Evolutionary conservation across 1,140 invertebrate genomes (phyloP).

Genomic region (Colletes latitarsis): DNA sequence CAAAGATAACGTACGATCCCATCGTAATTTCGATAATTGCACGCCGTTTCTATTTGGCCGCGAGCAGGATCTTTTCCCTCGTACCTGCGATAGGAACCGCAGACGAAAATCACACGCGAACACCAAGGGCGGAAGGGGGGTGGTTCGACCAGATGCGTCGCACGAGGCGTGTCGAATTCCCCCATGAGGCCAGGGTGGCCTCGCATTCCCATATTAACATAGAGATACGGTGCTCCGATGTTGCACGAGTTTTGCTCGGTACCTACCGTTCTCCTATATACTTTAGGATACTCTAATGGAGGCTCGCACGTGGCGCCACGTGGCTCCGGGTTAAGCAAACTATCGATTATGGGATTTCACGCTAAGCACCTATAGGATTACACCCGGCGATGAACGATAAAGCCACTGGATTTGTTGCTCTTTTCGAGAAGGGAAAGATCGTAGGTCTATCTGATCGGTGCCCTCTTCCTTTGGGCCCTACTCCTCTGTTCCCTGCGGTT

Average conservation of each 20-base stretch:
- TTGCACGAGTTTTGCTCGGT: constrained; percentile 44
- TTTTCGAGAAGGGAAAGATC: constrained; percentile 66
- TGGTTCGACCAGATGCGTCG: constrained; percentile 62
- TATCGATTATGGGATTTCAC: constrained; percentile 81
- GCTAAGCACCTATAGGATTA: constrained; percentile 81
- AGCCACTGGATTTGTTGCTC: constrained; percentile 80
- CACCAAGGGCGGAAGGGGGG: not conserved
- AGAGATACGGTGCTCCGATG: constrained; percentile 74
- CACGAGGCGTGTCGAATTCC: constrained; percentile 76
- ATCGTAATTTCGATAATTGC: constrained; percentile 50
- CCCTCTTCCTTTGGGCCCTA: not conserved
- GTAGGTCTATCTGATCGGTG: constrained; percentile 57
- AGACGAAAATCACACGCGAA: constrained; percentile 6
- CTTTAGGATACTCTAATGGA: constrained; percentile 73
- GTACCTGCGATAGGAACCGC: constrained; percentile 15
- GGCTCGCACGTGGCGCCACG: constrained; percentile 78
- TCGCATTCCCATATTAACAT: constrained; percentile 79
- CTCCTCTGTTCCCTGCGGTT: not conserved
- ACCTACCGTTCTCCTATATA: constrained; percentile 24
- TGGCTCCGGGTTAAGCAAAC: constrained; percentile 80
- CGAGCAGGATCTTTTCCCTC: constrained; percentile 16
- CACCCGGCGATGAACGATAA: constrained; percentile 77
- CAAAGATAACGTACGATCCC: constrained; percentile 34
- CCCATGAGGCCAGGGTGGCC: constrained; percentile 67
- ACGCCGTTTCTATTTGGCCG: constrained; percentile 1